Evolutionary conservation across 2,888 invertebrate species (phyloP), one percentile per base, ranked within the genome.

Genomic region (Sphaerophoria rueppellii): DNA sequence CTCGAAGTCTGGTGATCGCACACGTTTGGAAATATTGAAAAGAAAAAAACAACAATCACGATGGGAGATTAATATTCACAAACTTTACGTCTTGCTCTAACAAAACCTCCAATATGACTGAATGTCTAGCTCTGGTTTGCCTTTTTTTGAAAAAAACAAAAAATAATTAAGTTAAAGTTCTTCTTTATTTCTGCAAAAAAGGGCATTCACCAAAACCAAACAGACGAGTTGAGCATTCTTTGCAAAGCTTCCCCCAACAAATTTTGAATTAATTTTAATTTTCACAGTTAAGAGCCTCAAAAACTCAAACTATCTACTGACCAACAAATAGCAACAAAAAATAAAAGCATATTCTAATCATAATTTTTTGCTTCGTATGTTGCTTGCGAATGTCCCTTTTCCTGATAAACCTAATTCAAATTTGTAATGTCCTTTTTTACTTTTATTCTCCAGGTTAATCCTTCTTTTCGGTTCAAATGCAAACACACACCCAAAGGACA

Each of bases 41-140:
- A 50, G 14, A 50, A 50, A 50, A 50, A 50, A 50, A 16, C 2
- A 24, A 2, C 24, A 16, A 50, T 50, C 14, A 50, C 16, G 50
- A 50, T 50, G 16, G 16, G 50, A 50, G 50, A 50, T 16, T 16
- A 50, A 12, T 7, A 16, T 50, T 9, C 6, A 32, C 32, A 5
- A 12, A 54, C 34, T 55, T 12, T 32, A 55, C 55, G 55, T 55
- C 55, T 55, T 34, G 55, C 55, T 55, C 55, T 34, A 55, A 34
- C 34, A 5, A 55, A 55, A 34, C 12, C 55, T 34, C 55, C 55
- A 9, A 11, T 24, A 24, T 24, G 24, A 24, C 24, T 52, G 1
- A 52, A 32, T n/a, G n/a, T n/a, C n/a, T n/a, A 24, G 24, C 2
- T 24, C 24, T 24, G 24, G 24, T 24, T 24, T 24, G 24, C 24